Evolutionary conservation across 1,140 invertebrate species (phyloP).

Genomic region (Rhopalosiphum padi): DNA sequence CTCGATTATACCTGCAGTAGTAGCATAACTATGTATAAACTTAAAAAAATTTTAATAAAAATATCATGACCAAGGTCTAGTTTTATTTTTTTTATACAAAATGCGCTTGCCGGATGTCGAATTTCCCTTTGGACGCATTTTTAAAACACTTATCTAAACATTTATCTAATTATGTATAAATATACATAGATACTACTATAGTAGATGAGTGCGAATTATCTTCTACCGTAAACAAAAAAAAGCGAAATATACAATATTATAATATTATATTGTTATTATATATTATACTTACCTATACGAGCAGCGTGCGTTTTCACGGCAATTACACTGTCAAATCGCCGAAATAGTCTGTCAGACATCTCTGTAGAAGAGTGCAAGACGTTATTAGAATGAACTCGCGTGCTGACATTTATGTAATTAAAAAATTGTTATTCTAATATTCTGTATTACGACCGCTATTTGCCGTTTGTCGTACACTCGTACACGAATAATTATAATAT

Average conservation of each 20-base stretch:
- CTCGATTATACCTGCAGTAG: not conserved
- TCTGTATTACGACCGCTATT: not conserved
- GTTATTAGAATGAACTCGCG: not conserved
- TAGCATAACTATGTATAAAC: not conserved
- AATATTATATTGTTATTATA: not conserved
- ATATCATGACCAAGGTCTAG: conserved; percentile 33
- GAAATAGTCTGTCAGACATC: not conserved
- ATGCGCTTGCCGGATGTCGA: conserved; percentile 18
- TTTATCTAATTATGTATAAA: not conserved
- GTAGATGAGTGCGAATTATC: not conserved
- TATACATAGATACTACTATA: not conserved
- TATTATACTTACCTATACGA: no score
- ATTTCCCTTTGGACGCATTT: not conserved
- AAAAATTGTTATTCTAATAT: not conserved
- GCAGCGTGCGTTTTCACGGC: not conserved
- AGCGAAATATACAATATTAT: not conserved
- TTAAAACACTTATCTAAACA: not conserved
- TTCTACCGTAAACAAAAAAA: not conserved
- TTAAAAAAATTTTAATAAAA: not conserved
- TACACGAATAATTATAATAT: not conserved
- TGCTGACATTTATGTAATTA: conserved; percentile 45
- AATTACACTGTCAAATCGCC: conserved; percentile 23
- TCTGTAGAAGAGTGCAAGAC: not conserved
- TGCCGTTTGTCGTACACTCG: not conserved
- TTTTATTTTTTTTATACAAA: not conserved